Base-by-base conservation (phyloP, 1,140 invertebrate genomes). In the Aricia agestis region DNA sequence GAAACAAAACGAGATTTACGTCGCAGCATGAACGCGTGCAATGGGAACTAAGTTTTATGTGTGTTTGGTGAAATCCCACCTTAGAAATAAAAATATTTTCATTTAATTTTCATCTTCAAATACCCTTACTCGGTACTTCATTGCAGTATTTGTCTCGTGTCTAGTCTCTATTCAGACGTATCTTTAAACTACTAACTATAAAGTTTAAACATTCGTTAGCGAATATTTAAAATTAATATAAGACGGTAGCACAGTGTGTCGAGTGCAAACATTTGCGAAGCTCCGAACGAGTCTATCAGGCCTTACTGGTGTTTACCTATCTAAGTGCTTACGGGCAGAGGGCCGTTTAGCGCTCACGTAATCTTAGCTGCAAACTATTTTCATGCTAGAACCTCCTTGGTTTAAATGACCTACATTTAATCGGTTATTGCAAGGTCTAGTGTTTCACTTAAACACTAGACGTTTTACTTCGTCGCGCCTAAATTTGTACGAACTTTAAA, bases 191-290 rank as follows among this genome's bases (percentile, higher is more conserved):
- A 25, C 25, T 0, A 36, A 36, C 2, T 36, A 36, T 36, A 5
- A 19, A 63, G 7, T 25, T 11, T 63, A 63, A 63, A 63, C 59
- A 63, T 63, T 63, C 59, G 59, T 63, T 63, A 63, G 59, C 17
- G 59, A 63, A 63, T 63, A 17, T 63, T 63, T 63, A 63, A 63
- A 63, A 63, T 63, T 63, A 25, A 63, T 63, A 63, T 25, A 25
- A 63, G 59, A 63, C 59, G 59, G 59, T 52, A 19, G 59, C 18
- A 19, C 59, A 63, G 59, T 63, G 59, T 63, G 59, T 25, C 10
- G 19, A 63, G 59, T 19, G 59, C 59, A 63, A 63, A 63, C 19
- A 25, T 63, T 63, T 63, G 59, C 59, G 18, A 18, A 63, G 19
- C 59, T 63, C 59, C 19, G 59, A 63, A 63, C 59, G 59, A 63